A percentile compares a stretch with the other conserved stretches of the same genome.
These are phyloP conservation scores for Acanthurus leucopareius DNA, from an alignment of 2,797 vertebrate genomes.

Conservation along the genomic window DNA sequence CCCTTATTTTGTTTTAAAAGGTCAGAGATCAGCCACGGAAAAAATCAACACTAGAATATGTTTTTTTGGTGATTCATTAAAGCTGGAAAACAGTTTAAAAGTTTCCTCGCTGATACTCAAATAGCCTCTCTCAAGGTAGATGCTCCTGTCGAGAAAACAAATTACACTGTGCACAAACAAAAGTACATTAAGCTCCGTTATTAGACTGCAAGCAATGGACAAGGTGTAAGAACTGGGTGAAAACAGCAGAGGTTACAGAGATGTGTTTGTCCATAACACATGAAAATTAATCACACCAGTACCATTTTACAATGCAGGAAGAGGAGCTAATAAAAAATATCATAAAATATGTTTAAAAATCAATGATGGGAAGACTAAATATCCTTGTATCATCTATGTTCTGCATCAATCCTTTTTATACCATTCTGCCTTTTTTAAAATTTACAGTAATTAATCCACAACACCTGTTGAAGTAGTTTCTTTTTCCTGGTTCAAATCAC, in stretches of 20 bases:
- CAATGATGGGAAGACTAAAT: not conserved
- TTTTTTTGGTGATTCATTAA: not conserved
- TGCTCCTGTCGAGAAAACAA: not conserved
- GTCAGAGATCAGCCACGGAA: slow-evolving; percentile 15
- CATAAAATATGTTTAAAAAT: not conserved
- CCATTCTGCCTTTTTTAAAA: not conserved
- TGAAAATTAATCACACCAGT: not conserved
- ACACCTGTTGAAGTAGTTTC: no score
- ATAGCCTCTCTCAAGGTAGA: not conserved
- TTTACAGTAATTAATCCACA: not conserved
- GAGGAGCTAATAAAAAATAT: not conserved
- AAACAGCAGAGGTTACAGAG: not conserved
- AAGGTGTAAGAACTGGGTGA: slow-evolving; percentile 8
- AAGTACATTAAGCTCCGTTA: not conserved
- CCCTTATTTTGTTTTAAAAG: not conserved
- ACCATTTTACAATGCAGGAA: not conserved
- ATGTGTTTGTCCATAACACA: not conserved
- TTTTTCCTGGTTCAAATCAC: not conserved
- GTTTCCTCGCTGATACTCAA: not conserved
- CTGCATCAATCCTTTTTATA: not conserved
- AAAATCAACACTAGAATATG: not conserved
- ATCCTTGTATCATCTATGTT: not conserved
- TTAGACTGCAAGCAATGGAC: no score
- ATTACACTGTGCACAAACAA: not conserved
- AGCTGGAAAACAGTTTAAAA: not conserved